Evolutionary conservation across 2,888 invertebrate genomes (phyloP), one percentile per base, ranked within the genome.

Genomic region (Andrena hattorfiana): DNA sequence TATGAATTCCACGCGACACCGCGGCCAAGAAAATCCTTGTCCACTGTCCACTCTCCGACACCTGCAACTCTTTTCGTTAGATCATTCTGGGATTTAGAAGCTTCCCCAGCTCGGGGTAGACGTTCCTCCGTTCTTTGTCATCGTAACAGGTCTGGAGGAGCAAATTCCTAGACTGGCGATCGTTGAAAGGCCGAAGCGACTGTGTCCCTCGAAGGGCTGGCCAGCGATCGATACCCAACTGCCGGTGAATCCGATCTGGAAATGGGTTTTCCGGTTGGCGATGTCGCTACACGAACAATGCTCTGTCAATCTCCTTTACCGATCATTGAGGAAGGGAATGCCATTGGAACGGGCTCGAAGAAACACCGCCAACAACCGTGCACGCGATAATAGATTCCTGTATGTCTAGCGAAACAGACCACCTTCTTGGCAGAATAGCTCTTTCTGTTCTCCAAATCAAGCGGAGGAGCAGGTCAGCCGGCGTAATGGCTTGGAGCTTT

Each of bases 231-330:
- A 87, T 83, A 81, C 72, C 66, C 73, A 68, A 66, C 49, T 66
- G 67, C 30, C 54, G 28, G 59, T 63, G 71, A 68, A 86, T 82
- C 68, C 66, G 66, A 86, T 81, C 72, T 69, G 83, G 75, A 81
- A 81, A 83, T 74, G 73, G 79, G 62, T 83, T 63, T 83, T 81
- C 71, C 83, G 77, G 62, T 13, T 70, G 75, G 63, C 74, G 85
- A 77, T 23, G 16, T 72, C 54, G 70, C 75, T 71, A 26, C 62
- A 30, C 72, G 84, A 83, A 89, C 84, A 87, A 87, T 85, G 75
- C 70, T 67, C 71, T 67, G 85, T 68, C 84, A 85, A 82, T 89
- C 85, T 85, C 69, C 80, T 75, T 69, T 67, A 63, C 10, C 63
- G 59, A 26, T 59, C 60, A 72, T 80, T 51, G 60, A 78, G 56